phyloP scores from a whole-genome alignment of 2,888 invertebrate genomes.

The Hetaerina titia region DNA sequence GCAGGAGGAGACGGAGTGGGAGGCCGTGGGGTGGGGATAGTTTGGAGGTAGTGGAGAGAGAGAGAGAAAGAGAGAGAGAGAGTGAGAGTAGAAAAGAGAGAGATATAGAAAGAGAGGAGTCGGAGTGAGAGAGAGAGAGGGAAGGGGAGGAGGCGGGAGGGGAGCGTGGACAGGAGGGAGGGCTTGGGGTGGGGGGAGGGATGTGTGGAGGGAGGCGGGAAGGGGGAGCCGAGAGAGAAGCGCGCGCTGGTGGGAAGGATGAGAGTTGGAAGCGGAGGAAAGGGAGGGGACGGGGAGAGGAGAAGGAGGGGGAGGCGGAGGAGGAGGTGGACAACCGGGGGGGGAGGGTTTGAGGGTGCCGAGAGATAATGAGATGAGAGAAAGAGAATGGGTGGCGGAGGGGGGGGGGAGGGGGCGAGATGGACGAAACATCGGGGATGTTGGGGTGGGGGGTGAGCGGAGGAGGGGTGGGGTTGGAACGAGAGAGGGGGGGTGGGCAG shows the following conservation, averaged over 20 bases:
- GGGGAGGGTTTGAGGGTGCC: constrained; percentile 11
- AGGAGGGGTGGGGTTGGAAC: background rate
- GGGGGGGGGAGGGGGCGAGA: background rate
- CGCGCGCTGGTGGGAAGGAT: constrained; percentile 64
- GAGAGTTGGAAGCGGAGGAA: constrained; percentile 23
- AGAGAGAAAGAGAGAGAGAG: background rate
- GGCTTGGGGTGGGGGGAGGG: background rate
- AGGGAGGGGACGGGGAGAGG: background rate
- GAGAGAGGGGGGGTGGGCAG: background rate
- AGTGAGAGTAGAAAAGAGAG: background rate
- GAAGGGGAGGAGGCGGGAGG: background rate
- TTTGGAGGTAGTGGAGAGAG: constrained; percentile 64
- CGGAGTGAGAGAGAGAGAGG: constrained; percentile 22
- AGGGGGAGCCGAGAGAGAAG: constrained; percentile 26
- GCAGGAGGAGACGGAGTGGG: constrained; percentile 60
- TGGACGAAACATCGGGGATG: too few species aligned
- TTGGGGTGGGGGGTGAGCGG: background rate
- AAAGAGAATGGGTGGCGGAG: background rate
- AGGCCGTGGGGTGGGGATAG: constrained; percentile 61
- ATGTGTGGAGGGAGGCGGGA: background rate
- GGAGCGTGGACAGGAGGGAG: background rate
- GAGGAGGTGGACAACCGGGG: background rate
- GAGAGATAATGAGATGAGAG: background rate
- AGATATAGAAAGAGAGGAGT: background rate
- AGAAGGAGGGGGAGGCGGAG: background rate